Evolutionary conservation across 2,797 vertebrate species (phyloP), one percentile per base, ranked within the genome.

Genomic region (Gymnothorax reevesii): DNA sequence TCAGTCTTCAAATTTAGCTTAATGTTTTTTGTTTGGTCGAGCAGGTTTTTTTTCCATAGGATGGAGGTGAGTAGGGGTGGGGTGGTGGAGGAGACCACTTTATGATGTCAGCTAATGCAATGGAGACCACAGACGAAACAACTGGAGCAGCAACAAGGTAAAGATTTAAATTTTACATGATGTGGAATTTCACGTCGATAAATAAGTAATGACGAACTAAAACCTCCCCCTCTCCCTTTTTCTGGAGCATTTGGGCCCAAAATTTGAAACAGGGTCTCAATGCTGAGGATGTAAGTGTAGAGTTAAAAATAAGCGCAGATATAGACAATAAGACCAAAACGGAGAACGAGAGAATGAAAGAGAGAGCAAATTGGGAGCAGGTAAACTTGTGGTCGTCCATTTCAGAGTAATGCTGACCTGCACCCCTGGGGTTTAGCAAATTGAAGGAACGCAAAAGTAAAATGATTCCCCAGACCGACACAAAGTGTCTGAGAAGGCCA

Each of bases 151-250:
- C 92, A 95, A 93, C 93, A 96, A 95, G 92, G 88, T 92, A 90
- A 90, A 93, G 89, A 90, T 92, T 94, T 96, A 91, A 96, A 97
- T 96, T 96, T 95, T 96, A 92, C 91, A 96, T 95, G 93, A 94
- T 90, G 83, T 92, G 86, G 91, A 95, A 96, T 93, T 88, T 95
- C 92, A 93, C 90, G 88, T 92, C 96, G 92, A 96, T 97, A 92
- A 97, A 97, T 97, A 96, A 95, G 92, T 95, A 94, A 96, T 88
- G 91, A 89, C 69, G 57, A 33, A 60, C 83, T 71, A 59, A 83
- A 77, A 42, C 55, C 33, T 54, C 52, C 59, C 62, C 22, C 57
- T 82, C 27, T 49, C 55, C 9, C 33, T 84, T 71, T 42, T 86
- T 73, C 33, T 49, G 22, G 15, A 27, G 13, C 9, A 73, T 71